These are phyloP conservation scores for Agrilus planipennis DNA, from an alignment of 1,140 invertebrate genomes.

Conservation along the genomic window DNA sequence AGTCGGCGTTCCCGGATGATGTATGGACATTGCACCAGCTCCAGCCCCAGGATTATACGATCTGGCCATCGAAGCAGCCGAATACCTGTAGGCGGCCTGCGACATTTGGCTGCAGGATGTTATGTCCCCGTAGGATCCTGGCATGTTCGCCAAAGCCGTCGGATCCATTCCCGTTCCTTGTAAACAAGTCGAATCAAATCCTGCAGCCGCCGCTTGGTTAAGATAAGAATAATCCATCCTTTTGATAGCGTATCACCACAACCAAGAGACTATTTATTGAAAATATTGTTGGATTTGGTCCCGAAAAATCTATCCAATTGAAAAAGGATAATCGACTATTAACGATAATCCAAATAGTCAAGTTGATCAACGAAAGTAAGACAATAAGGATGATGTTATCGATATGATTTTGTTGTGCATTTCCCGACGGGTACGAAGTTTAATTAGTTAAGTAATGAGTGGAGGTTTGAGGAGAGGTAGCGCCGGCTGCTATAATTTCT, in stretches of 20 bases:
- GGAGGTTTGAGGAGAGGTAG: constrained; percentile 6
- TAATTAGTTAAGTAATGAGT: constrained; percentile 7
- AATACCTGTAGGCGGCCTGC: constrained; percentile 59
- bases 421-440: too few species aligned
- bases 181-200: constrained; percentile 54
- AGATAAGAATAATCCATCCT: constrained; percentile 60
- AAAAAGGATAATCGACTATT: too few species aligned
- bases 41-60: constrained; percentile 36
- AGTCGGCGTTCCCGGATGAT: constrained; percentile 38
- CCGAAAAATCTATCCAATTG: too few species aligned
- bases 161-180: constrained; percentile 48
- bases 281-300: too few species aligned
- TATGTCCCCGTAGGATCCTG: constrained; percentile 70
- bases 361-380: too few species aligned
- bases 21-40: constrained; percentile 33
- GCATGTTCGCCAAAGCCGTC: constrained; percentile 48
- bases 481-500: too few species aligned
- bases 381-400: too few species aligned
- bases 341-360: too few species aligned
- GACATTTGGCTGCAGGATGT: constrained; percentile 80
- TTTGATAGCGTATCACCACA: neutral
- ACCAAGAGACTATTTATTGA: too few species aligned
- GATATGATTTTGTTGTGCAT: too few species aligned
- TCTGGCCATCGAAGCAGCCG: constrained; percentile 42
- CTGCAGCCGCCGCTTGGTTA: constrained; percentile 53